phyloP scores from a whole-genome alignment of 2,113 vertebrate genomes.

The Oplegnathus fasciatus region DNA sequence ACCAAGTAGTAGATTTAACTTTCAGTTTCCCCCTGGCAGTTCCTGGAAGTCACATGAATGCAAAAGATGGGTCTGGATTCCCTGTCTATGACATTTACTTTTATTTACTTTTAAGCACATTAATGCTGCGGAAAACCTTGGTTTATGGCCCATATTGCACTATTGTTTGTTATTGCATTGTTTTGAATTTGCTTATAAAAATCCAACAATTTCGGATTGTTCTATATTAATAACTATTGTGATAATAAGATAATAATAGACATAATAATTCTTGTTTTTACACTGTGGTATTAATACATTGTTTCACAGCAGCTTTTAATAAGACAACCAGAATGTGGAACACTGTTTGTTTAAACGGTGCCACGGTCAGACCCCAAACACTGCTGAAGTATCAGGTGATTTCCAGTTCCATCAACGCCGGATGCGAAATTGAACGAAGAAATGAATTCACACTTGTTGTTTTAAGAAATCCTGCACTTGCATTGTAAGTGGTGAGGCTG shows the following conservation, averaged over 20 bases:
- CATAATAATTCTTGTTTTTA: too few species aligned
- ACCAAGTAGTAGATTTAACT: not conserved
- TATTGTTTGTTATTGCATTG: not conserved
- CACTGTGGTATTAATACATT: too few species aligned
- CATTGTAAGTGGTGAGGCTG: not conserved
- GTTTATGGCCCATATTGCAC: not conserved
- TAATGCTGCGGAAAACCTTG: not conserved
- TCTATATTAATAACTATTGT: not conserved
- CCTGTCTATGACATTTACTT: not conserved
- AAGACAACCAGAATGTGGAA: too few species aligned
- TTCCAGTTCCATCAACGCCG: not conserved
- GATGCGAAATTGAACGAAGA: not conserved
- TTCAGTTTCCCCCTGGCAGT: not conserved
- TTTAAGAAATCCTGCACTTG: not conserved
- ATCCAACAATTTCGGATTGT: too few species aligned
- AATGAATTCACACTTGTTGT: not conserved
- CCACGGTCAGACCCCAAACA: not conserved
- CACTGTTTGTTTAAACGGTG: not conserved
- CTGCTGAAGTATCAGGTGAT: not conserved
- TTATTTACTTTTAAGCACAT: too few species aligned
- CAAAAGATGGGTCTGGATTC: not conserved
- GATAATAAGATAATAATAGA: too few species aligned
- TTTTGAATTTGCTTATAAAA: not conserved
- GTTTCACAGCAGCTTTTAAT: not conserved
- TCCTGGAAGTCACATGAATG: conserved; percentile 28